Conservation (phyloP, 2,888 invertebrate species). For the Lathronympha strigana region DNA sequence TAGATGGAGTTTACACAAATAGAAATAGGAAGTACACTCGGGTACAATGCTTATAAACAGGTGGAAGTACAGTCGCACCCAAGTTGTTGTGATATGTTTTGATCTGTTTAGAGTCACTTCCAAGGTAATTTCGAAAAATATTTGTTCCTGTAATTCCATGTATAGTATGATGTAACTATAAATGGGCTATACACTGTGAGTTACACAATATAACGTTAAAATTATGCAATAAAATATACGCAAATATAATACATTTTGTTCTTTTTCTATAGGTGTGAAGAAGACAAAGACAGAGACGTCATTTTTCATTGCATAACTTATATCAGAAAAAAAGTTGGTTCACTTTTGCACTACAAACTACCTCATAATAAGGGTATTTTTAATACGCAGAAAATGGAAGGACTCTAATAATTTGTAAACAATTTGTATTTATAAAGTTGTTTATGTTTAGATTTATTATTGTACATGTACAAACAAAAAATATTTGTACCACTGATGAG, state of each 20-base stretch:
- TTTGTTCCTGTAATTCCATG: background rate
- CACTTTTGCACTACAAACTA: background rate
- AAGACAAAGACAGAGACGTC: background rate
- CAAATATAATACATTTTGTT: constrained; percentile 5
- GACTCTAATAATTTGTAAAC: background rate
- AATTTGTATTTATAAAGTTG: constrained; percentile 8
- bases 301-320: constrained; percentile 13
- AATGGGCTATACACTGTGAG: background rate
- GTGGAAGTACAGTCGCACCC: constrained; percentile 74
- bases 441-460: constrained; percentile 13
- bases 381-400: background rate
- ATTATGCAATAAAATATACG: constrained; percentile 9
- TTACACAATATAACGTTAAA: constrained; percentile 4
- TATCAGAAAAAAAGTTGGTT: background rate
- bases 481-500: constrained; percentile 6
- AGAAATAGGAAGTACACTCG: constrained; percentile 59
- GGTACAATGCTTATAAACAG: constrained; percentile 73
- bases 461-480: constrained; percentile 6
- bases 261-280: constrained; percentile 36
- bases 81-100: constrained; percentile 33
- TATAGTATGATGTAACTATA: too few species aligned
- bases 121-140: background rate
- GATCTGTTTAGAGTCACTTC: constrained; percentile 18
- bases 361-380: constrained; percentile 3
- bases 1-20: constrained; percentile 59